phyloP scores from a whole-genome alignment of 2,888 invertebrate species.

The Microctonus hyperodae region DNA sequence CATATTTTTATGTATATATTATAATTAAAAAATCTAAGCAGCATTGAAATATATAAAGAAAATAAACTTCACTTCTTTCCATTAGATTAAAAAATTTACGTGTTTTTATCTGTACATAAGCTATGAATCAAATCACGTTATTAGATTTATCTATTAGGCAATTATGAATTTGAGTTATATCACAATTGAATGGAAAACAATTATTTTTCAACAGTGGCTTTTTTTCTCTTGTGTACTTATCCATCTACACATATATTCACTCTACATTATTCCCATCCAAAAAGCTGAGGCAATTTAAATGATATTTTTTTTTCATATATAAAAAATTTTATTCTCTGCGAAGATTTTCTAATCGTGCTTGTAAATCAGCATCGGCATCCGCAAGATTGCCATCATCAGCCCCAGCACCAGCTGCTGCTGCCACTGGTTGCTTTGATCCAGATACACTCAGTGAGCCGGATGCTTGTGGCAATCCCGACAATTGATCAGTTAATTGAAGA shows the following conservation, averaged over 20 bases:
- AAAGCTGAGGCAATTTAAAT: neutral
- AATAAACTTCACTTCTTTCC: neutral
- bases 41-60: neutral
- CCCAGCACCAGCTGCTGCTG: conserved; percentile 63
- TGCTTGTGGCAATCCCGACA: conserved; percentile 85
- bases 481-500: conserved; percentile 90
- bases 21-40: neutral
- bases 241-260: neutral
- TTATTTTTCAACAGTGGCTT: neutral
- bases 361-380: conserved; percentile 97
- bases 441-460: conserved; percentile 67
- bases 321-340: conserved; percentile 77
- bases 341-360: conserved; percentile 94
- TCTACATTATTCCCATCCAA: neutral
- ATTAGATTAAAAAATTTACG: neutral
- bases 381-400: conserved; percentile 66
- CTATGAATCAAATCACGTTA: neutral
- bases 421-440: conserved; percentile 71
- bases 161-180: neutral
- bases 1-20: neutral
- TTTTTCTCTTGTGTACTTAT: neutral
- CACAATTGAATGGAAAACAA: neutral
- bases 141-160: neutral
- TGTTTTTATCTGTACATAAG: neutral
- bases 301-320: neutral